These are phyloP conservation scores for Pseudorectes ferrugineus DNA, from an alignment of 2,113 vertebrate genomes.

Conservation along the genomic window DNA sequence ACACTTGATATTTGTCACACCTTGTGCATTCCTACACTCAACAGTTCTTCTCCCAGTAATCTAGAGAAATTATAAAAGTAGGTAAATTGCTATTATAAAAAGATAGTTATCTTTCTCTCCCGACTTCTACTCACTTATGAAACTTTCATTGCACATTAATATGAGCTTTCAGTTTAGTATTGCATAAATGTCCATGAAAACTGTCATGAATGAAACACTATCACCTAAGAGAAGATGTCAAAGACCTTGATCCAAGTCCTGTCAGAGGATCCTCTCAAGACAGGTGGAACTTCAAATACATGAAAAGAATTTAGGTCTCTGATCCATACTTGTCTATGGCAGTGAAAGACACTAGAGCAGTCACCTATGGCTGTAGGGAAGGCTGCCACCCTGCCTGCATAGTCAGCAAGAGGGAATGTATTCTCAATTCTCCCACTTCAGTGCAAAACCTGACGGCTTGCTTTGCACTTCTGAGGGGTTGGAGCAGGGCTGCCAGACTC, in stretches of 20 bases:
- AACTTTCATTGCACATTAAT: background rate
- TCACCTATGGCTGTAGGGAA: background rate
- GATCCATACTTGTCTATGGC: background rate
- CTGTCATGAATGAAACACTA: fast-evolving
- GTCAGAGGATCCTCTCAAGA: background rate
- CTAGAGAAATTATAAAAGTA: background rate
- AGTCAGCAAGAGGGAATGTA: background rate
- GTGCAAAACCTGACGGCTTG: background rate
- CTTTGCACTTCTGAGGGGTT: background rate
- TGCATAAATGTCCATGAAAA: background rate
- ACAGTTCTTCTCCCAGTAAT: background rate
- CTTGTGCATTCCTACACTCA: background rate
- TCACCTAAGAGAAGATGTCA: background rate
- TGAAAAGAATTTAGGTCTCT: background rate
- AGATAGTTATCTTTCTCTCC: background rate
- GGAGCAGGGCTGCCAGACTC: background rate
- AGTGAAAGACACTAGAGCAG: background rate
- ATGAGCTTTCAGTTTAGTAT: background rate
- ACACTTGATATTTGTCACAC: background rate
- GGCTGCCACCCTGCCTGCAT: background rate
- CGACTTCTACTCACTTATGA: background rate
- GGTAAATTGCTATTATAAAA: background rate
- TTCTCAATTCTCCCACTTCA: background rate
- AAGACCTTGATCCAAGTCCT: background rate
- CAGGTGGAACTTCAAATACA: background rate